These are phyloP conservation scores for Gerris lacustris DNA, from an alignment of 2,888 invertebrate species.

Conservation along the genomic window DNA sequence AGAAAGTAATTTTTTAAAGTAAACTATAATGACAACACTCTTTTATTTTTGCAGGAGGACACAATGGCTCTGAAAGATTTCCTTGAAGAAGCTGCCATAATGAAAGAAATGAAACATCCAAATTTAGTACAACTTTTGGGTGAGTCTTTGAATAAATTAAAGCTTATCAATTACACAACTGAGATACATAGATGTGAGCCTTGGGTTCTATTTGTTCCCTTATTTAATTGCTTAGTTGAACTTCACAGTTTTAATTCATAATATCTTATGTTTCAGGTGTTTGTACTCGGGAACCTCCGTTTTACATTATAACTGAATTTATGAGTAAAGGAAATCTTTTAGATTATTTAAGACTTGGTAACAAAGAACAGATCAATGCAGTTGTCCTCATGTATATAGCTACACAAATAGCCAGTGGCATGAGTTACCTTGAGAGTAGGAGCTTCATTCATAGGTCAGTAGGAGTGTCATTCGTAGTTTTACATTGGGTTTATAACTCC, in stretches of 20 bases:
- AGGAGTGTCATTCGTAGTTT: neutral
- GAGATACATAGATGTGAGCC: too few species aligned
- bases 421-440: constrained; percentile 94
- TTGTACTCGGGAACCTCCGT: constrained; percentile 95
- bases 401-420: constrained; percentile 97
- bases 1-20: too few species aligned
- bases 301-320: constrained; percentile 98
- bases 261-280: constrained; percentile 46
- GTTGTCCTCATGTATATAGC: constrained; percentile 98
- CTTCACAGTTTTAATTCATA: neutral
- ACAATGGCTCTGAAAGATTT: constrained; percentile 99
- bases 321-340: constrained; percentile 97
- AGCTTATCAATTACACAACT: too few species aligned
- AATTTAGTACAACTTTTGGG: constrained; percentile 94
- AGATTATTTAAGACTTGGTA: constrained; percentile 83
- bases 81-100: constrained; percentile 95
- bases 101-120: constrained; percentile 99
- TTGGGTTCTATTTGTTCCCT: constrained; percentile 4
- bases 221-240: neutral
- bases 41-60: constrained; percentile 55
- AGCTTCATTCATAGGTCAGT: constrained; percentile 79
- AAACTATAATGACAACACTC: too few species aligned
- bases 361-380: constrained; percentile 77
- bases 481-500: too few species aligned
- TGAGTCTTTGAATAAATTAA: constrained; percentile 27